Conservation (phyloP, 2,113 vertebrate genomes). For the Onychostruthus taczanowskii region DNA sequence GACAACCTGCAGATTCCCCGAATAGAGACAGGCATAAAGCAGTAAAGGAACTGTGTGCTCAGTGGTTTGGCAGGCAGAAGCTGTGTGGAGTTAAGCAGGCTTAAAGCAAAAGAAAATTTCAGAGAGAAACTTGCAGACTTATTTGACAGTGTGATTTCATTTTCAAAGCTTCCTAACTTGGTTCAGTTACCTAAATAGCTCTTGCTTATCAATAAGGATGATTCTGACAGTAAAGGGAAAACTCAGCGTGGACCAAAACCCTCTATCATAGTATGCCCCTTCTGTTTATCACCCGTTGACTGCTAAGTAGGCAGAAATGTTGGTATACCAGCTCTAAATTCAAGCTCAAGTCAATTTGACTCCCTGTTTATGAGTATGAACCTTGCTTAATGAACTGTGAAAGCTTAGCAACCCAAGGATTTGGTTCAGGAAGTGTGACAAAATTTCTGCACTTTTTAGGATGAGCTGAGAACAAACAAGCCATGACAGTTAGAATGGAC, state of each 20-base stretch:
- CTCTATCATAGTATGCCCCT: neutral
- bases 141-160: neutral
- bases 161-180: neutral
- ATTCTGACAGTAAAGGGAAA: neutral
- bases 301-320: neutral
- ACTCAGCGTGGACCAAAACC: neutral
- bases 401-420: neutral
- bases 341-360: neutral
- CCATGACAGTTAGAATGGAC: neutral
- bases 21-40: neutral
- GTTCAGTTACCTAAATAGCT: neutral
- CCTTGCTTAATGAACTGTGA: neutral
- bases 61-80: neutral
- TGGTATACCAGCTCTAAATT: neutral
- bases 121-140: neutral
- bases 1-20: neutral
- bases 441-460: neutral
- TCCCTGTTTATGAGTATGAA: neutral
- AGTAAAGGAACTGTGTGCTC: neutral
- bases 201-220: neutral
- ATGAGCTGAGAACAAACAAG: neutral
- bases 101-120: neutral
- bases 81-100: neutral
- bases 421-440: neutral
- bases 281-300: neutral